Evolutionary conservation across 2,888 invertebrate species (phyloP), one percentile per base, ranked within the genome.

Genomic region (Abrostola tripartita): DNA sequence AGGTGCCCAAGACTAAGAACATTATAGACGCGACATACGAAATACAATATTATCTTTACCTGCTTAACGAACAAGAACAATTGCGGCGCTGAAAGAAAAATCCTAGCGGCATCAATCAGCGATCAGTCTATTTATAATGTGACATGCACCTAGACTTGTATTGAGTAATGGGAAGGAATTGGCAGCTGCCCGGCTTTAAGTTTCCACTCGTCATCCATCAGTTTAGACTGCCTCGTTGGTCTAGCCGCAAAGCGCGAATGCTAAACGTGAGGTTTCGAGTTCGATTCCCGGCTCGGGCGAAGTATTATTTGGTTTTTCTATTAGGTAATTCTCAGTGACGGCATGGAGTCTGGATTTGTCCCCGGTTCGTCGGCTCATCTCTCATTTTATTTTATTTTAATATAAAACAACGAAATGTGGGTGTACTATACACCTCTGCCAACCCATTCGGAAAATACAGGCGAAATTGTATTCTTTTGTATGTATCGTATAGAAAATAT

Each of bases 101-200:
- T 52, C 56, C 35, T 37, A 50, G 57, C 35, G 42, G 37, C 51
- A 74, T 71, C 71, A 65, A 69, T 74, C 78, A 74, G 57, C 47
- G n/a, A 58, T 65, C 64, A 35, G 6, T 37, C 81, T 88, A 88
- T 89, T 88, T 88, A 79, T 82, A 80, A 73, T 75, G 57, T 66
- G 82, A 68, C 77, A 70, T 64, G 67, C 37, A 79, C 79, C 81
- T 66, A 51, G 51, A 57, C 69, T 71, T 64, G 71, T 82, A 86
- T 88, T 87, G 86, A 86, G 85, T 85, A 87, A 87, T 80, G 81
- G 71, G 52, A 66, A 60, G 61, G 56, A 78, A 85, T 86, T 88
- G 86, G 85, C 85, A 85, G 78, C 74, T 61, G 47, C 41, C 10
- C 50, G 52, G 52, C 37, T 55, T 63, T 52, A 74, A 68, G 42